Evolutionary conservation across 2,797 vertebrate species (phyloP).

Genomic region (Rhabdophis nuchalis): DNA sequence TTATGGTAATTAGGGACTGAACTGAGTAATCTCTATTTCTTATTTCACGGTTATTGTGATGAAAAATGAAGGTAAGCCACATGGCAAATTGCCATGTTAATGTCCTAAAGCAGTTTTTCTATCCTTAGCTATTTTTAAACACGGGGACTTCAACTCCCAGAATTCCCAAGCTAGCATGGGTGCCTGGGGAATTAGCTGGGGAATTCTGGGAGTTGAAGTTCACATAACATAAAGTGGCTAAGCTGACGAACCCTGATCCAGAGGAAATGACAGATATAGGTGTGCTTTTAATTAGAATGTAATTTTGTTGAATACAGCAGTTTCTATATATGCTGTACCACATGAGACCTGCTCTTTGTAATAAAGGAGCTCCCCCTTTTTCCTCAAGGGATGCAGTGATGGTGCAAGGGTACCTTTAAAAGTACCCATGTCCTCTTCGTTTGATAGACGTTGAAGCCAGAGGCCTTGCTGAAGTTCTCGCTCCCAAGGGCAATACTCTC

Average conservation of each 20-base stretch:
- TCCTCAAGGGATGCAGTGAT: conserved; percentile 31
- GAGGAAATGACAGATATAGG: not conserved
- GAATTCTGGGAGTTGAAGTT: not conserved
- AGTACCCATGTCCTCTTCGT: conserved; percentile 90
- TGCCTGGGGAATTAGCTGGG: not conserved
- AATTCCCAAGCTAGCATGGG: not conserved
- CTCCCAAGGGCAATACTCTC: conserved; percentile 92
- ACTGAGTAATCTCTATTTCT: not conserved
- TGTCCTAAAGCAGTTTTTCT: not conserved
- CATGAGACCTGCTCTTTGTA: conserved; percentile 67
- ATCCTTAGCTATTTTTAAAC: not conserved
- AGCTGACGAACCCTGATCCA: not conserved
- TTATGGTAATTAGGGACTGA: not conserved
- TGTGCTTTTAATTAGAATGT: not conserved
- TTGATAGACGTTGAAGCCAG: conserved; percentile 84
- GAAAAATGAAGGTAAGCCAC: not conserved
- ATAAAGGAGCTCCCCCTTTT: conserved; percentile 7
- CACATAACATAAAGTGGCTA: not conserved
- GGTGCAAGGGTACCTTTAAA: conserved; percentile 80
- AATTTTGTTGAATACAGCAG: not conserved
- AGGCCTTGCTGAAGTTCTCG: conserved; percentile 88
- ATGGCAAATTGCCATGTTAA: not conserved
- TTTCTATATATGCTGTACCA: conserved; percentile 21
- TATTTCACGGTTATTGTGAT: not conserved
- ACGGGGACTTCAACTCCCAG: not conserved